phyloP scores from a whole-genome alignment of 2,888 invertebrate species.

The Rhodophaea formosa region DNA sequence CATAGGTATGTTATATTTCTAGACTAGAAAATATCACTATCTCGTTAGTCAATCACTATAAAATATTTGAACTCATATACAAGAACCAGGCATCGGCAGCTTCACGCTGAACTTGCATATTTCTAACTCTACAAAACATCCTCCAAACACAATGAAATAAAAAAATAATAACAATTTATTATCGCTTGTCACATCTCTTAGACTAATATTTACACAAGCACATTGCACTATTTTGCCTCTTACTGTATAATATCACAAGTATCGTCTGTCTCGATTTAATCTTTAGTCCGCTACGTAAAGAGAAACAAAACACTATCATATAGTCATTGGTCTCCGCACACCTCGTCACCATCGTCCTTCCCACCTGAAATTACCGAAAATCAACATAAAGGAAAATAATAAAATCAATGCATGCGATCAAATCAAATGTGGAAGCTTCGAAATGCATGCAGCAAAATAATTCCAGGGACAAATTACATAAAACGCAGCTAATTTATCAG shows the following conservation, averaged over 20 bases:
- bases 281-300: conserved; percentile 42
- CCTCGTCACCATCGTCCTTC: conserved; percentile 73
- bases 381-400: conserved; percentile 58
- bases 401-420: conserved; percentile 36
- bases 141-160: conserved; percentile 50
- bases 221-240: conserved; percentile 58
- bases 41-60: conserved; percentile 6
- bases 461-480: conserved; percentile 20
- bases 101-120: neutral
- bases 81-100: neutral
- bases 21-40: conserved; percentile 15
- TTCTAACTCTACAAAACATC: conserved; percentile 33
- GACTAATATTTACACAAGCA: conserved; percentile 69
- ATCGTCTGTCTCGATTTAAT: conserved; percentile 72
- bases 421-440: conserved; percentile 30
- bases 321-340: conserved; percentile 70
- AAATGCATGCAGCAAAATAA: conserved; percentile 33
- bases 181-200: conserved; percentile 64
- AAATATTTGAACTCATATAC: conserved; percentile 1
- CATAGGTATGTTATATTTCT: conserved; percentile 8
- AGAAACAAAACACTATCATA: conserved; percentile 52
- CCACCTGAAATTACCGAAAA: conserved; percentile 76
- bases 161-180: conserved; percentile 64
- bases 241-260: conserved; percentile 76
- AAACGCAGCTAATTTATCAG: conserved; percentile 9